These are phyloP conservation scores for Podarcis cretensis DNA, from an alignment of 2,113 vertebrate genomes.

Conservation along the genomic window DNA sequence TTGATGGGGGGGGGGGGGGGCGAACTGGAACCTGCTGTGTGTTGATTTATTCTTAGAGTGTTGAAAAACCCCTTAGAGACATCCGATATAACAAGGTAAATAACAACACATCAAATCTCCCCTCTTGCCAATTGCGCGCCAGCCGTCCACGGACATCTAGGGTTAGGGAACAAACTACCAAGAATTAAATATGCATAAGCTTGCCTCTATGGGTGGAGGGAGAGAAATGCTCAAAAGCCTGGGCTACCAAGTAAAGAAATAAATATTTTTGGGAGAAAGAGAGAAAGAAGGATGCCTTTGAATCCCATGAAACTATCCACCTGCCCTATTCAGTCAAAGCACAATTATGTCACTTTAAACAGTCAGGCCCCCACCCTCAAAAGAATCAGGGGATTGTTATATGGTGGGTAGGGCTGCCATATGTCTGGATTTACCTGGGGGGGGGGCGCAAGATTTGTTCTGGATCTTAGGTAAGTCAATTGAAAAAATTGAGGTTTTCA, in stretches of 20 bases:
- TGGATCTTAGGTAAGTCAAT: too few species aligned
- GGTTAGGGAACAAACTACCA: constrained; percentile 21
- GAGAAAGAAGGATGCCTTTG: neutral
- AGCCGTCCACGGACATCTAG: neutral
- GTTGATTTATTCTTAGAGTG: constrained; percentile 29
- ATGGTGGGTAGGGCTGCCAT: too few species aligned
- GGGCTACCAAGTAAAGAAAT: neutral
- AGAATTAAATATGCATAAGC: constrained; percentile 10
- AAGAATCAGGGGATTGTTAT: too few species aligned
- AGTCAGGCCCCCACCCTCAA: too few species aligned
- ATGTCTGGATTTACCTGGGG: too few species aligned
- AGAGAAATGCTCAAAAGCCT: neutral
- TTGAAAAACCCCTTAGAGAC: constrained; percentile 15
- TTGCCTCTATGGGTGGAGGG: neutral
- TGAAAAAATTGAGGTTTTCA: too few species aligned
- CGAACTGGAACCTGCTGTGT: neutral
- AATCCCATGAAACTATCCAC: neutral
- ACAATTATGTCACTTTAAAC: too few species aligned
- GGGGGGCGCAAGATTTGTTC: too few species aligned
- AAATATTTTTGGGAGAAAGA: neutral
- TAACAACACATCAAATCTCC: constrained; percentile 28
- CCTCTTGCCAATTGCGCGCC: constrained; percentile 5
- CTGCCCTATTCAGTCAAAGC: too few species aligned
- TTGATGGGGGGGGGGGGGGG: neutral
- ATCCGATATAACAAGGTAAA: constrained; percentile 37